Base-by-base conservation (phyloP, 2,113 vertebrate species). In the Beaufortia kweichowensis region DNA sequence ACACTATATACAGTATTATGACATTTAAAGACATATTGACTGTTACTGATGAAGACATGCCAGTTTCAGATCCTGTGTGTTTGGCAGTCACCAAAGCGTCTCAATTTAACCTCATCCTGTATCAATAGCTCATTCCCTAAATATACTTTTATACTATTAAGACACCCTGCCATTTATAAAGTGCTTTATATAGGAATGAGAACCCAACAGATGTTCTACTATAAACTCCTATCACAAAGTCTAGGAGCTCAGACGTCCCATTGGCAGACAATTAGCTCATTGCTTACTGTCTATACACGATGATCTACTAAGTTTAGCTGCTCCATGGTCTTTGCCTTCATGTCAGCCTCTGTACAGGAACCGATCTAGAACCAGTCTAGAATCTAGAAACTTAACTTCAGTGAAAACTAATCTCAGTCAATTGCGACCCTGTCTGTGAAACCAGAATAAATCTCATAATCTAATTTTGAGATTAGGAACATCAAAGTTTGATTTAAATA, bases 61-160 rank as follows among this genome's bases (percentile, higher is more conserved):
- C 19, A 14, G 24, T 67, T 76, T 48, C 33, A 39, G 46, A 79
- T 28, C 39, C 39, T 10, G n/a, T 63, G 15, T 64, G 64, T 31
- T 35, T 2, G 24, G 2, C 24, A 56, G 31, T 31, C 10, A 33
- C 19, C 33, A 39, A 65, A 53, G 31, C 28, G 2, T 21, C 46
- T 62, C 50, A 57, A 63, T 57, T 55, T 76, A 62, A 31, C 68
- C n/a, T 56, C 21, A 48, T n/a, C n/a, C n/a, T n/a, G n/a, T 31
- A 76, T 75, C 43, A 56, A 14, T 33, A 68, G 24, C 72, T 76
- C 60, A 39, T 15, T 74, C 35, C 19, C 35, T 64, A 79, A 64
- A 50, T 43, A 73, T 19, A 72, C 23, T 26, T 21, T 64, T 75
- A 35, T 33, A 24, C 55, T 43, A 68, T 21, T 29, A 29, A 77